phyloP scores from a whole-genome alignment of 2,113 vertebrate species.

The Thryonomys swinderianus region DNA sequence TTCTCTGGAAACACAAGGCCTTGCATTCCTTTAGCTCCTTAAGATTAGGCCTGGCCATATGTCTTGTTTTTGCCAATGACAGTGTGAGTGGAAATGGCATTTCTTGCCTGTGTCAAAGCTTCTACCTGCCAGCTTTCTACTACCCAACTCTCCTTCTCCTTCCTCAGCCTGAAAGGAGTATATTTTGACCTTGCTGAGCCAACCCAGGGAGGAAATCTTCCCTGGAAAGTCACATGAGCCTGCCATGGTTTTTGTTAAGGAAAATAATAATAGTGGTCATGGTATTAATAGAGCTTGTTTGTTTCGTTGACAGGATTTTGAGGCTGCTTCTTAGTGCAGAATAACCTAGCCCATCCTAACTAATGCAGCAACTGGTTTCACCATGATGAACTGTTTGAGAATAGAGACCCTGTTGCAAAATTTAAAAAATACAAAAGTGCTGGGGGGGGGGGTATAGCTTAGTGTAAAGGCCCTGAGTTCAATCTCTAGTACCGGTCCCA shows the following conservation, averaged over 20 bases:
- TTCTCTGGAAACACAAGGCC: not conserved
- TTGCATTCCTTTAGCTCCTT: not conserved
- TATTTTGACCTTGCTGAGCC: not conserved
- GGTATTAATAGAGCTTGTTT: not conserved
- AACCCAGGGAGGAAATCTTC: not conserved
- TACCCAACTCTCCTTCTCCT: not conserved
- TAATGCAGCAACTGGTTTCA: not conserved
- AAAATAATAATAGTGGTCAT: not conserved
- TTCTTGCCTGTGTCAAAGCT: not conserved
- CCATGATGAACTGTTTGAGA: not conserved
- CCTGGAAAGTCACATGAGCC: not conserved
- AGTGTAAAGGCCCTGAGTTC: not conserved
- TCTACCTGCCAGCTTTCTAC: not conserved
- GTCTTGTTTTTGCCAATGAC: not conserved
- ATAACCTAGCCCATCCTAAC: not conserved
- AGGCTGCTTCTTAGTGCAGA: not conserved
- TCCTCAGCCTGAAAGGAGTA: not conserved
- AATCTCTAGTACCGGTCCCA: not conserved
- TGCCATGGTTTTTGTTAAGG: not conserved
- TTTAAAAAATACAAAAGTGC: not conserved
- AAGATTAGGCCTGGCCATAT: not conserved
- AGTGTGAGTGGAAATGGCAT: not conserved
- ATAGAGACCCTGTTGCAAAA: not conserved
- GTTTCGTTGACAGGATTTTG: constrained; percentile 4
- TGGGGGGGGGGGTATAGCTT: not conserved